Evolutionary conservation across 23 tunicate genomes (phyloP), one percentile per base, ranked within the genome.

Genomic region (Botrylloides violaceus): DNA sequence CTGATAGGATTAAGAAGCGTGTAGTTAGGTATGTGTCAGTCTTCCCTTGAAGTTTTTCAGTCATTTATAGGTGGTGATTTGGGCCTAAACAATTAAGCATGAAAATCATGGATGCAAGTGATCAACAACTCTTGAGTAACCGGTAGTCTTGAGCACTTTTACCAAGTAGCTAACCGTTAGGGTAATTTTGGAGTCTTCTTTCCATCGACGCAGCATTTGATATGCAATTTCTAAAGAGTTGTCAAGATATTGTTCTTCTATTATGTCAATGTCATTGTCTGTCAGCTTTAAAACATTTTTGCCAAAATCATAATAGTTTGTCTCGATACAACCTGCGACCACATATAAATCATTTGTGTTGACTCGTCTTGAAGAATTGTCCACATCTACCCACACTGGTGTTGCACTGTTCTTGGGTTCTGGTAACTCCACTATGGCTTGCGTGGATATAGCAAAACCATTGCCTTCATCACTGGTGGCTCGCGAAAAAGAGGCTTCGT

Each of bases 151-250:
- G 12, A 43, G 53, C 15, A 43, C 9, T 43, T 15, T 43, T 9
- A 43, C 9, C 53, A 43, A 7, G 53, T 43, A 43, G 53, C 12
- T 43, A 7, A 43, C 9, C 9, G 53, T 43, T 15, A 43, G 15
- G 9, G 53, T 9, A 7, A 15, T 15, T 15, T 7, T 43, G 12
- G 15, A 15, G 12, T 9, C 36, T 68, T 68, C 74, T 9, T 43
- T 36, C 74, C 74, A 68, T 36, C 59, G 21, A 21, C 74, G 27
- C 29, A 68, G 23, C 74, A 68, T 68, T 37, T 68, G 74, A 68
- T 68, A 68, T 35, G 74, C 12, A 4, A 37, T 68, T 37, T 68
- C 74, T 6, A 22, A 43, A 24, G 55, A 55, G 37, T 43, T 23
- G 2, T 1, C 37, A 18, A 21, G 56, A 68, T 36, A 68, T 21